Conservation (phyloP, 2,888 invertebrate species). For the Zele albiditarsus region DNA sequence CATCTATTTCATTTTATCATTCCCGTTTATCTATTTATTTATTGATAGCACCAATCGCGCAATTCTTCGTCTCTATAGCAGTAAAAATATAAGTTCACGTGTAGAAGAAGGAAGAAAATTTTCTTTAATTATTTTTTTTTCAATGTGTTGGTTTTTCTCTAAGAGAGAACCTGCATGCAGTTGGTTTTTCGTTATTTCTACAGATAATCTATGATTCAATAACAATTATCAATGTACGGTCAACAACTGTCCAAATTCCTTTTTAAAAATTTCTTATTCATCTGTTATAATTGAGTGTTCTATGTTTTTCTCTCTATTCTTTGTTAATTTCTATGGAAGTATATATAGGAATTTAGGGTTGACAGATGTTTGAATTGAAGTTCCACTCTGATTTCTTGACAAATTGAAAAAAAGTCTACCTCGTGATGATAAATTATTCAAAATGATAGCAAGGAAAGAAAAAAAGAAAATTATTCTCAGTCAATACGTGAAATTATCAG, state of each 20-base stretch:
- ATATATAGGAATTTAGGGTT: background rate
- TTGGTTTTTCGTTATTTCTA: constrained; percentile 24
- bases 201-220: constrained; percentile 54
- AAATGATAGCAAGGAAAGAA: background rate
- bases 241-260: constrained; percentile 47
- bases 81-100: constrained; percentile 46
- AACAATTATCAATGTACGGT: constrained; percentile 53
- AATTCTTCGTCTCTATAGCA: constrained; percentile 45
- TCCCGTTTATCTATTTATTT: constrained; percentile 9
- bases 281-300: background rate
- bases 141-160: background rate
- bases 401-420: too few relatives aligned
- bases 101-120: constrained; percentile 38
- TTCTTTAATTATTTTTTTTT: constrained; percentile 8
- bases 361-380: background rate
- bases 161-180: constrained; percentile 44
- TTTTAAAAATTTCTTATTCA: constrained; percentile 38
- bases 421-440: background rate
- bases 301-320: too few relatives aligned
- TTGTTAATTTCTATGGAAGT: too few relatives aligned
- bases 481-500: background rate
- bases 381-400: too few relatives aligned
- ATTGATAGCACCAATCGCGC: constrained; percentile 36
- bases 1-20: constrained; percentile 25
- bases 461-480: background rate